A percentile compares a stretch with the other conserved stretches of the same genome.
These are phyloP conservation scores for Mesocricetus auratus DNA, from an alignment of 2,113 vertebrate species.

Conservation along the genomic window DNA sequence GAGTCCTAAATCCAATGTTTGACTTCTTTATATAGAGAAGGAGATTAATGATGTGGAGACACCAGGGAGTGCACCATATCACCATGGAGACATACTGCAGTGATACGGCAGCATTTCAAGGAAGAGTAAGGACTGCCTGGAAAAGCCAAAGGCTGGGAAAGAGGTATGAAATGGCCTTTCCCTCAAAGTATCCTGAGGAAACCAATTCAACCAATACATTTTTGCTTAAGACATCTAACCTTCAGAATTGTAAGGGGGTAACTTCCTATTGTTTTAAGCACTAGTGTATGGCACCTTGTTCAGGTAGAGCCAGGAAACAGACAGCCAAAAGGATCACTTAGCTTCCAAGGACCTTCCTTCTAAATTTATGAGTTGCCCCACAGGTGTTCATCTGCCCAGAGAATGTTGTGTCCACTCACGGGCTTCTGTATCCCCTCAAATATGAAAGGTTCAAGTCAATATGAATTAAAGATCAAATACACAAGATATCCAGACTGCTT, in stretches of 20 bases:
- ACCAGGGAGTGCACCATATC: not conserved
- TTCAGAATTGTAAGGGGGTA: not conserved
- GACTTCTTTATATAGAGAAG: not conserved
- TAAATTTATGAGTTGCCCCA: not conserved
- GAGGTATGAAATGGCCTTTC: not conserved
- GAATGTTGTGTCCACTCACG: not conserved
- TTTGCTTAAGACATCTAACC: not conserved
- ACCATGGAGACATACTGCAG: not conserved
- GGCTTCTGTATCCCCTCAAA: not conserved
- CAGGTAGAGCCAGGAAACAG: not conserved
- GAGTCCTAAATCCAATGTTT: not conserved
- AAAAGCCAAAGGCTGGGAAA: not conserved
- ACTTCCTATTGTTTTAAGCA: not conserved
- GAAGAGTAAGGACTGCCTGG: not conserved
- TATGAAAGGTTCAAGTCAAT: not conserved
- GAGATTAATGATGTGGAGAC: not conserved
- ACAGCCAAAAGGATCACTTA: not conserved
- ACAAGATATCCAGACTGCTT: not conserved
- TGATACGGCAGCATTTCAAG: not conserved
- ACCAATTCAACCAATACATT: not conserved
- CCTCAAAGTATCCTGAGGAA: not conserved
- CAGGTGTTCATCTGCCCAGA: not conserved
- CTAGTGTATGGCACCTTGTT: not conserved
- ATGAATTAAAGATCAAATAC: not conserved
- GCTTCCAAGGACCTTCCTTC: not conserved